phyloP scores from a whole-genome alignment of 2,113 vertebrate species.

The Perca schrenkii region DNA sequence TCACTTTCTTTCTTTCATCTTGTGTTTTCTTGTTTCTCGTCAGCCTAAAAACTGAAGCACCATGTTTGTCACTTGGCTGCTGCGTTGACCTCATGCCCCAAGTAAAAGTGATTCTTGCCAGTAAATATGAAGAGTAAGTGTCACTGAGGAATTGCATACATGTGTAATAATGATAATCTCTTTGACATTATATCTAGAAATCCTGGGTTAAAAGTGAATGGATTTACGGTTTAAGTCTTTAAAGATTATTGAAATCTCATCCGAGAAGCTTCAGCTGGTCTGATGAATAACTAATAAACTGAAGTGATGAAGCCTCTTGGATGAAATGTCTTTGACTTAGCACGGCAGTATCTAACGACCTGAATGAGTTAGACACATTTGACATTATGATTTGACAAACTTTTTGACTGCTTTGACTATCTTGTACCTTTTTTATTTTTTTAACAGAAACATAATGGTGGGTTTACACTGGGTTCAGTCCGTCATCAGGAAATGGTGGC shows the following conservation, averaged over 20 bases:
- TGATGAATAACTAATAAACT: conserved; percentile 25
- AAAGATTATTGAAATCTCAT: neutral
- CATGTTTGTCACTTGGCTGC: conserved; percentile 94
- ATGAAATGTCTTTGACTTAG: conserved; percentile 1
- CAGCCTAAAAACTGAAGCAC: conserved; percentile 96
- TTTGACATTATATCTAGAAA: neutral
- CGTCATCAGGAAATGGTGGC: conserved; percentile 96
- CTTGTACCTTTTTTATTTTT: too few relatives aligned
- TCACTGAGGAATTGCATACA: neutral
- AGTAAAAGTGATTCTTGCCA: conserved; percentile 91
- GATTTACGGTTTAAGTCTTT: conserved; percentile 17
- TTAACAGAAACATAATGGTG: conserved; percentile 91
- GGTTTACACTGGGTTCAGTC: conserved; percentile 98
- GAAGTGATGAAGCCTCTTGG: neutral
- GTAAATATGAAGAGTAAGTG: conserved; percentile 96
- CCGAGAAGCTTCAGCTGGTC: neutral
- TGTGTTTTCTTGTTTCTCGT: conserved; percentile 20
- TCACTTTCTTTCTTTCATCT: neutral
- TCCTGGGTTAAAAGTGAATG: neutral
- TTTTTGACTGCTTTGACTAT: neutral
- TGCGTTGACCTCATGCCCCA: conserved; percentile 97
- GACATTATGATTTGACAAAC: neutral
- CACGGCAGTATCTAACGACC: neutral
- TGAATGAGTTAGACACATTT: neutral
- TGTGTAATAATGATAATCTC: neutral